These are phyloP conservation scores for Morus bassanus DNA, from an alignment of 2,797 vertebrate species.

Conservation along the genomic window DNA sequence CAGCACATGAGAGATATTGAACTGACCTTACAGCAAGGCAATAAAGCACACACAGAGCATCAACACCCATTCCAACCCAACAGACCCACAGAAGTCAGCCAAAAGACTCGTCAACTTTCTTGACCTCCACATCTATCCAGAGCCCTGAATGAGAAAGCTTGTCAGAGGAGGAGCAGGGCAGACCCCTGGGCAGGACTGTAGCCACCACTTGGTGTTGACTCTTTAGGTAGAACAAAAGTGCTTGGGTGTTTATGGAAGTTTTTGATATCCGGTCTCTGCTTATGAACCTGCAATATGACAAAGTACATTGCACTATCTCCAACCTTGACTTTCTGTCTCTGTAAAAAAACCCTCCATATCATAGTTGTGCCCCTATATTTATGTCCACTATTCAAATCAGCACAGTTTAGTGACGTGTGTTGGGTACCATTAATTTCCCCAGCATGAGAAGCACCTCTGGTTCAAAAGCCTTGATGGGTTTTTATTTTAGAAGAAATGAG, in stretches of 20 bases:
- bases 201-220: neutral
- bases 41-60: neutral
- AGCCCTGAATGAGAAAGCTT: neutral
- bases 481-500: neutral
- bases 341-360: neutral
- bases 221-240: neutral
- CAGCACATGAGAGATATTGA: slow-evolving; percentile 14
- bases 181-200: neutral
- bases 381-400: neutral
- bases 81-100: neutral
- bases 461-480: neutral
- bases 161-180: neutral
- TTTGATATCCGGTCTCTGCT: neutral
- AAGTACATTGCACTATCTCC: neutral
- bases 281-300: neutral
- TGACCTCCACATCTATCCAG: neutral
- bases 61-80: neutral
- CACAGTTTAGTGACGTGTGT: accelerated
- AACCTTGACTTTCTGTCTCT: neutral
- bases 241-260: neutral
- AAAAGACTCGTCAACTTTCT: neutral
- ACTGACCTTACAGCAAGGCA: slow-evolving; percentile 37
- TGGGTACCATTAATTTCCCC: neutral
- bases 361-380: neutral
- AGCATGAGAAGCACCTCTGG: neutral